Evolutionary conservation across 64 coral and sea anemone genomes (phyloP).

Genomic region (Catalaphyllia jardinei): DNA sequence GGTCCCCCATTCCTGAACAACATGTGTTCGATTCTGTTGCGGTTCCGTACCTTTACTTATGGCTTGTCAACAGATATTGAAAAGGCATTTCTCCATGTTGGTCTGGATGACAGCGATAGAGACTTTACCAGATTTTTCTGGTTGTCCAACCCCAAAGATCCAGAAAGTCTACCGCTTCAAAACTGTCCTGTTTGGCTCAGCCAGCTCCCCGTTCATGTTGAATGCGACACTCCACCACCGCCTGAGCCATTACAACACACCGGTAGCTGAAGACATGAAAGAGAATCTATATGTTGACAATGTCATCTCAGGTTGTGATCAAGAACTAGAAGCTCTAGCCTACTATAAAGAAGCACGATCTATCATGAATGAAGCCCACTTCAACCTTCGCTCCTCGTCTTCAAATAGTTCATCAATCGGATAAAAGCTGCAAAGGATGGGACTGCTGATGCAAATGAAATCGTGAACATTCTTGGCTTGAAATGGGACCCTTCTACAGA

Average conservation of each 20-base stretch:
- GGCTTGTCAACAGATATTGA: conserved; percentile 55
- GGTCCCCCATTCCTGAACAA: conserved; percentile 31
- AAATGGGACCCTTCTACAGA: conserved; percentile 55
- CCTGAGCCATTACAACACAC: neutral
- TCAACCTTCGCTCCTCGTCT: conserved; percentile 69
- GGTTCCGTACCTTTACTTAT: conserved; percentile 45
- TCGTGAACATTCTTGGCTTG: conserved; percentile 56
- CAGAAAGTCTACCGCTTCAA: conserved; percentile 46
- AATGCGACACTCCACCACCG: conserved; percentile 18
- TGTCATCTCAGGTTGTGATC: conserved; percentile 9
- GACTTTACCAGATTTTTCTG: conserved; percentile 60
- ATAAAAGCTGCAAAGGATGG: conserved; percentile 35
- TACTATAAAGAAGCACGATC: conserved; percentile 53
- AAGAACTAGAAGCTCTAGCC: conserved; percentile 6
- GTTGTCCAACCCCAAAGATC: conserved; percentile 41
- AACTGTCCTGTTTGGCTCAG: conserved; percentile 40
- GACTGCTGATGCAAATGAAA: conserved; percentile 18
- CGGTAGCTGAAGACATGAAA: neutral
- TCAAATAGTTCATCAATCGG: conserved; percentile 46
- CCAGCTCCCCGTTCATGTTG: conserved; percentile 26
- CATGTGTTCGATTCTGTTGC: conserved; percentile 48
- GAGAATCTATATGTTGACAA: conserved; percentile 48
- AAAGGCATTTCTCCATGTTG: conserved; percentile 52
- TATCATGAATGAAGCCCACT: conserved; percentile 60
- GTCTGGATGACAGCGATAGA: conserved; percentile 20